These are phyloP conservation scores for Littorina saxatilis DNA, from an alignment of 1,140 invertebrate species.

Conservation along the genomic window DNA sequence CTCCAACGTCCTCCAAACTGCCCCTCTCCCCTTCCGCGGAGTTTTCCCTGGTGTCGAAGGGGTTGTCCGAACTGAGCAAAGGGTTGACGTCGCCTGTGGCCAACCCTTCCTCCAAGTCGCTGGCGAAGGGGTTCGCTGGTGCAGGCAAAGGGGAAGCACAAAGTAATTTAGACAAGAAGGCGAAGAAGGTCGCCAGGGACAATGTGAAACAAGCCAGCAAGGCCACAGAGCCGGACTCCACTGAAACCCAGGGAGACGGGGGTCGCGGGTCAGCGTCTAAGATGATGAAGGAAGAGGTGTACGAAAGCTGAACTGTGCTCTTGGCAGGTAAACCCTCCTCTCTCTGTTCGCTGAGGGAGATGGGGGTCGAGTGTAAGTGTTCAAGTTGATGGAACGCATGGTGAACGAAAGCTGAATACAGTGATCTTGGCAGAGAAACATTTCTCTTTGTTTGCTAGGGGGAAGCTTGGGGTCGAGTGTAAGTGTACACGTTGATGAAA, in stretches of 20 bases:
- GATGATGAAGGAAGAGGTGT: conserved; percentile 33
- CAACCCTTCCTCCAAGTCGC: neutral
- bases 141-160: neutral
- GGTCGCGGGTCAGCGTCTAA: neutral
- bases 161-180: too few species aligned
- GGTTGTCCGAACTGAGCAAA: neutral
- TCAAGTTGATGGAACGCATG: too few species aligned
- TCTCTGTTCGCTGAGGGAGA: too few species aligned
- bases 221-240: neutral
- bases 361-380: too few species aligned
- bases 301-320: conserved; percentile 28
- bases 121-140: neutral
- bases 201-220: too few species aligned
- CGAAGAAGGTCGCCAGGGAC: neutral
- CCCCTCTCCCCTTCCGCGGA: neutral
- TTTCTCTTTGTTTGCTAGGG: too few species aligned
- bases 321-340: too few species aligned
- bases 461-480: too few species aligned
- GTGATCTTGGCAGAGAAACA: too few species aligned
- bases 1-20: neutral
- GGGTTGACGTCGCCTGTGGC: neutral
- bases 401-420: too few species aligned
- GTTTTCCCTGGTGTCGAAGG: neutral
- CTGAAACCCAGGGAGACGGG: neutral
- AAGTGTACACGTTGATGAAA: too few species aligned